These are phyloP conservation scores for Cerceris ruficornis DNA, from an alignment of 2,888 invertebrate species.

Conservation along the genomic window DNA sequence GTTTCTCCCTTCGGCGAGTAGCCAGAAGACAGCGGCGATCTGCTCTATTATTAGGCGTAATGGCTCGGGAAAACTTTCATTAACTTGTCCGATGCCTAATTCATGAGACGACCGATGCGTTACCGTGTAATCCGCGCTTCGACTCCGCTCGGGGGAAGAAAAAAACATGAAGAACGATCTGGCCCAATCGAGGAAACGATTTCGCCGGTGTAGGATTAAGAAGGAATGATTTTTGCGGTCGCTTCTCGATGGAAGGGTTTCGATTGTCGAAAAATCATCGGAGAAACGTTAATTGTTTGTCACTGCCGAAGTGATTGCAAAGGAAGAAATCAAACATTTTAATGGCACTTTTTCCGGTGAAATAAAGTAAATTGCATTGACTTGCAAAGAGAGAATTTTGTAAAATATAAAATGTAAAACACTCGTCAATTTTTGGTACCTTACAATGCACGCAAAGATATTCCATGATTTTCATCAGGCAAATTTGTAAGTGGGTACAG, in stretches of 20 bases:
- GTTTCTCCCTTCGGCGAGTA: slow-evolving; percentile 23
- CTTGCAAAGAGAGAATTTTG: no score
- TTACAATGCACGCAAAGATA: no score
- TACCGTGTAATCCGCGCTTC: slow-evolving; percentile 58
- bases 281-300: no score
- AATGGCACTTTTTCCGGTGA: no score
- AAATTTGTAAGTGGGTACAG: no score
- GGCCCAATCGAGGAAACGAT: slow-evolving; percentile 53
- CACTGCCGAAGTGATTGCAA: no score
- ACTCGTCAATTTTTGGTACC: no score
- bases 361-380: no score
- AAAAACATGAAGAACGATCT: not conserved
- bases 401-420: no score
- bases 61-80: slow-evolving; percentile 69
- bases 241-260: not conserved
- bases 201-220: slow-evolving; percentile 20
- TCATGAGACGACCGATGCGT: slow-evolving; percentile 67
- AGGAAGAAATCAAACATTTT: no score
- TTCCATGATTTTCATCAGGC: no score
- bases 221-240: slow-evolving; percentile 31
- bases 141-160: not conserved
- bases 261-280: no score
- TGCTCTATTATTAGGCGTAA: slow-evolving; percentile 69
- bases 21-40: slow-evolving; percentile 49
- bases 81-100: slow-evolving; percentile 69